These are phyloP conservation scores for Bubalus kerabau DNA, from an alignment of 2,113 vertebrate species.

Conservation along the genomic window DNA sequence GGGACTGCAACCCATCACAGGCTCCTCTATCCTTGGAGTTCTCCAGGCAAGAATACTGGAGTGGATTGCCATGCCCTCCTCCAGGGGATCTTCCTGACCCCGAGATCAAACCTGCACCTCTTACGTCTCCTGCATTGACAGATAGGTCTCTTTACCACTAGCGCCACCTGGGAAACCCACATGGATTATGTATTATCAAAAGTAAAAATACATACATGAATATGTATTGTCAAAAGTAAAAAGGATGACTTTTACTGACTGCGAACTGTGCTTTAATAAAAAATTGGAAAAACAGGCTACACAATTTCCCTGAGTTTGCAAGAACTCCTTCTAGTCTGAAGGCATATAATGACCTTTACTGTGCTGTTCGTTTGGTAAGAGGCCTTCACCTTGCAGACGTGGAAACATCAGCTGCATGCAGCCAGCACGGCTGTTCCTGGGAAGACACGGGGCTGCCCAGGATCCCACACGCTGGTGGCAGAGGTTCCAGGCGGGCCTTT, in stretches of 20 bases:
- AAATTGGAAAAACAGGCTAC: neutral
- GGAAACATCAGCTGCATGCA: accelerated
- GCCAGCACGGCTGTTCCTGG: accelerated
- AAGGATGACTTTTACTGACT: neutral
- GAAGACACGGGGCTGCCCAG: accelerated
- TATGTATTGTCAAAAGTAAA: neutral
- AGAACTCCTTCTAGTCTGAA: neutral
- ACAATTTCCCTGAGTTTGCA: neutral
- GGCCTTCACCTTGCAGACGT: accelerated
- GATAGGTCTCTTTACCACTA: neutral
- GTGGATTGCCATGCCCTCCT: neutral
- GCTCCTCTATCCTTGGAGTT: neutral
- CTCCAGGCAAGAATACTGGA: neutral
- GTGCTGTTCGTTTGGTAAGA: accelerated
- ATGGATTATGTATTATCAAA: neutral
- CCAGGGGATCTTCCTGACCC: neutral
- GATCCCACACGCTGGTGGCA: accelerated
- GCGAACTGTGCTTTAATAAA: neutral
- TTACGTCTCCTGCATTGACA: neutral
- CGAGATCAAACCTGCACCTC: neutral
- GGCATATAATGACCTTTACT: accelerated
- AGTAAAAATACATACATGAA: neutral
- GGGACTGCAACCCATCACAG: neutral
- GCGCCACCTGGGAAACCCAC: neutral
- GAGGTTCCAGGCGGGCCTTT: accelerated